Evolutionary conservation across 2,888 invertebrate genomes (phyloP), one percentile per base, ranked within the genome.

Genomic region (Aelia acuminata): DNA sequence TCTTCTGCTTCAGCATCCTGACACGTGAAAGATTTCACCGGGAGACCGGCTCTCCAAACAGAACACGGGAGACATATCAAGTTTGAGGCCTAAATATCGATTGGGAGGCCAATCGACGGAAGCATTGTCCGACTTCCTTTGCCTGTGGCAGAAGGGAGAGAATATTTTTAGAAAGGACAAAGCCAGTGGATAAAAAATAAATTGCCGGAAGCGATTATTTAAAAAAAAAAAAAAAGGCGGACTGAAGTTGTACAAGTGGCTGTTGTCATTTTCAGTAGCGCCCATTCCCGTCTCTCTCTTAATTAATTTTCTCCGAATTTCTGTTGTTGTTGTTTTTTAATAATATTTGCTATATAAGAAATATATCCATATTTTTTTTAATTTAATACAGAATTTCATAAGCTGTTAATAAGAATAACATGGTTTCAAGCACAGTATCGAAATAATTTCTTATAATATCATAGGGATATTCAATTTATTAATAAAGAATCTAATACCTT

Each of bases 81-180:
- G 57, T n/a, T 70, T 31, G 31, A 70, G 35, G 35, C 63, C 31
- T 70, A 70, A 20, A 70, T 31, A 70, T 70, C 63, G 63, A 57
- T 57, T 26, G 57, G 26, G 35, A 70, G 63, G 35, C 63, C 20
- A 70, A 70, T 70, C 63, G 63, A 70, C 63, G 35, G 63, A 70
- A 70, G 31, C 35, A 70, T 70, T 70, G 63, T 70, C 63, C 63
- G 63, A 31, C 13, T 70, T 18, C 63, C 35, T 70, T 31, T 70
- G 63, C 35, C 63, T 18, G 15, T 18, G 35, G 13, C 31, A 70
- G 63, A 70, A 70, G 22, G 20, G 63, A 70, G 63, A 70, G 57
- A 70, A 70, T 70, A 70, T 70, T 70, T 70, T 70, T 35, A 35
- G 63, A 70, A 35, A 35, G 31, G 22, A 70, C 63, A 70, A 70